Percentiles rank a stretch among this genome's conserved stretches.
Evolutionary conservation across 2,113 vertebrate species (phyloP).

Genomic region (Arothron firmamentum): DNA sequence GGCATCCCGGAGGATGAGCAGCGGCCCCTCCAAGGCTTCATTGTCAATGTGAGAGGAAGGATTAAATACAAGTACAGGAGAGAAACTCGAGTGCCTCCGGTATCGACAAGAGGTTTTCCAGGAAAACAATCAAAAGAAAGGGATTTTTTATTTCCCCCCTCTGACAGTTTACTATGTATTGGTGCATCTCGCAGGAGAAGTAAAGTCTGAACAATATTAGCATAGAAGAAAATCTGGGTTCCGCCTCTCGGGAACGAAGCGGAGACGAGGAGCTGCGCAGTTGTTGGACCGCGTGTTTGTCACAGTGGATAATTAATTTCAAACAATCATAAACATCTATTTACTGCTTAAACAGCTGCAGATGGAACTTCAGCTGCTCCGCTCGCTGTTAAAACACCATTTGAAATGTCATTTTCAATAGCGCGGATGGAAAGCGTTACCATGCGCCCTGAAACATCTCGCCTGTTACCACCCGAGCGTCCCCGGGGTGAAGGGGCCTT

Average conservation of each 20-base stretch:
- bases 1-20: conserved; percentile 3
- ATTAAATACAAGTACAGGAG: conserved; percentile 9
- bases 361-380: not conserved
- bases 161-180: conserved; percentile 42
- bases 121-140: conserved; percentile 50
- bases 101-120: conserved; percentile 45
- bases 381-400: conserved; percentile 20
- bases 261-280: conserved; percentile 9
- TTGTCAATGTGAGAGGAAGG: conserved; percentile 18
- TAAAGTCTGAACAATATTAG: conserved; percentile 57
- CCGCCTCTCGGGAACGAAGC: conserved; percentile 53
- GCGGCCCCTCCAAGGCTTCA: conserved; percentile 22
- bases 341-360: not conserved
- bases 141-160: conserved; percentile 43
- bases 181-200: conserved; percentile 54
- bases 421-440: not conserved
- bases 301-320: conserved; percentile 49
- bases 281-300: conserved; percentile 18
- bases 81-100: conserved; percentile 26
- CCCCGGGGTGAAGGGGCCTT: conserved; percentile 39
- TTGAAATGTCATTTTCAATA: not conserved
- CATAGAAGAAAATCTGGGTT: conserved; percentile 65
- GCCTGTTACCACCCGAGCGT: conserved; percentile 23
- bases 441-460: conserved; percentile 2
- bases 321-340: conserved; percentile 30